Evolutionary conservation across 2,888 invertebrate species (phyloP), one percentile per base, ranked within the genome.

Genomic region (Sesia apiformis): DNA sequence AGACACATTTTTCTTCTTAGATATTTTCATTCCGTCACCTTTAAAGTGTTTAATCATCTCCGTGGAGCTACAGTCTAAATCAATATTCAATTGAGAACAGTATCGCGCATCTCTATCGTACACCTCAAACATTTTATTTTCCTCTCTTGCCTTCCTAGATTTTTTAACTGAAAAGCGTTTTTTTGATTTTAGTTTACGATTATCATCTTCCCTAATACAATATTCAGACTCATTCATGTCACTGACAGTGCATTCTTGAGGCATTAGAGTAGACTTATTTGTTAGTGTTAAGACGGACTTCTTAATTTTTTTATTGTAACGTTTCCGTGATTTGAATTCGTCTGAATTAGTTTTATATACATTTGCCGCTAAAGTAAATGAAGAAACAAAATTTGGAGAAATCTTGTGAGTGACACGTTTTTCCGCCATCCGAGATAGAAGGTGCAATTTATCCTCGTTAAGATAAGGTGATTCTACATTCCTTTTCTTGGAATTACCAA

Each of bases 221-320:
- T 79, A 83, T 65, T 86, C 86, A 4, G 78, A 78, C 53, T 87
- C 86, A 55, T 83, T 87, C 64, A 84, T 76, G 57, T 87, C 86
- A 59, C 87, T 87, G 2, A 81, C 84, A 7, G 85, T 85, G 57
- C 80, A 81, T 38, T 60, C 58, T 64, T 80, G 77, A 23, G 76
- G 77, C 8, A 64, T 55, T 40, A 65, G 71, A 38, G 67, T 61
- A 5, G 69, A 74, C 49, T 75, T 65, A 63, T 81, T 85, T 0
- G 85, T 82, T 51, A 84, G 69, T 1, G 84, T 84, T 43, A 84
- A 64, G 6, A 85, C 83, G 3, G 82, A 84, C 60, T 87, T 88
- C 57, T 81, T 58, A 3, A 72, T 69, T 59, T 84, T 86, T 58
- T 70, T 81, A 51, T 58, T 72, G 4, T 51, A 57, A 54, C 62